phyloP scores from a whole-genome alignment of 2,113 vertebrate species.

The Tupaia tana region DNA sequence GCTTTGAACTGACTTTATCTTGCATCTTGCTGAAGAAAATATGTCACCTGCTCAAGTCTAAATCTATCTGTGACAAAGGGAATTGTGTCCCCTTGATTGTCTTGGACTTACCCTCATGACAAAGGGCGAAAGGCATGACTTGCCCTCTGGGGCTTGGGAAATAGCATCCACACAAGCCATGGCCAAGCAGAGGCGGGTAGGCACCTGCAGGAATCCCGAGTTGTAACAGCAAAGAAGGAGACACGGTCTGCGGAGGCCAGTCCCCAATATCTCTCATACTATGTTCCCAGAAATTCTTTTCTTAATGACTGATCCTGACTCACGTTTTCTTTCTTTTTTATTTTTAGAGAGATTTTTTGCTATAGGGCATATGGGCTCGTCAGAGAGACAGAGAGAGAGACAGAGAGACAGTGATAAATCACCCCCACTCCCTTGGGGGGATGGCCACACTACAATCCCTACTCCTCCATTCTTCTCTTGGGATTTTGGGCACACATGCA shows the following conservation, averaged over 20 bases:
- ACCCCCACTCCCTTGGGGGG: too few relatives aligned
- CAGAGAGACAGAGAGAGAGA: too few relatives aligned
- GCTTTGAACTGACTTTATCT: background rate
- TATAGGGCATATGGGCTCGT: too few relatives aligned
- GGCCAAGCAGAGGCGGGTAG: background rate
- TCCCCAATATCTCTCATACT: background rate
- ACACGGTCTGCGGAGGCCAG: background rate
- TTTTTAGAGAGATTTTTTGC: too few relatives aligned
- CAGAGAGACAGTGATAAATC: too few relatives aligned
- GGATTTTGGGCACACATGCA: too few relatives aligned
- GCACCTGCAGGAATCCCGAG: background rate
- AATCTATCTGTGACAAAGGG: background rate
- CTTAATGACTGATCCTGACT: conserved; percentile 28
- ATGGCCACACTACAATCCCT: too few relatives aligned
- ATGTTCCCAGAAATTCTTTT: background rate
- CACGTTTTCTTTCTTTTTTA: background rate
- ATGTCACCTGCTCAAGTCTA: background rate
- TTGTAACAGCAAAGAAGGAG: background rate
- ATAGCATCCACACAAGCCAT: background rate
- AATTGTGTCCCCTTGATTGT: background rate
- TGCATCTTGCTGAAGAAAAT: background rate
- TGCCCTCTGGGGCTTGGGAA: background rate
- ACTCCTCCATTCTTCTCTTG: too few relatives aligned
- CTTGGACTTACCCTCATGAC: background rate
- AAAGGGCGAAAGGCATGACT: background rate